Base-by-base conservation (phyloP, 2,113 vertebrate species). In the Mesoclemmys tuberculata region DNA sequence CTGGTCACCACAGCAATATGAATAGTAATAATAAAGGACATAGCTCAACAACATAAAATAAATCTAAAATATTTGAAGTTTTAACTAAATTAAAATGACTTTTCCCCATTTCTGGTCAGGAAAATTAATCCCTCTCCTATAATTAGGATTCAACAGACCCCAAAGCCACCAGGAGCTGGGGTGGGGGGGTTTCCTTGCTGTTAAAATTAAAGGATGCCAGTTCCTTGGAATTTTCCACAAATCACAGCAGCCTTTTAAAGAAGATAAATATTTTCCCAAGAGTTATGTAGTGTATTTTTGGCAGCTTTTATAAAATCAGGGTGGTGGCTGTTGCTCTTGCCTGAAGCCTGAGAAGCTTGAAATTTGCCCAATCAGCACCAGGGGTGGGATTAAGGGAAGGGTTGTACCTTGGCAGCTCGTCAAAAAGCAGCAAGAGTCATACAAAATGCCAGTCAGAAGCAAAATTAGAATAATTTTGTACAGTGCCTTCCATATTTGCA, bases 91-190 rank as follows among this genome's bases (percentile, higher is more conserved):
- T 12, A 31, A 31, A 87, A 79, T 2, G 1, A 22, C 80, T 75
- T 2, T 71, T 52, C 90, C 87, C 31, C 1, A 31, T 78, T 90
- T 85, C 16, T 2, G 48, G 18, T 41, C 1, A 58, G 21, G 4
- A 89, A 89, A 94, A 83, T 10, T 7, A 75, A 29, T 13, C 49
- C 27, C 12, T 44, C 14, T 0, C 14, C 18, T 48, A 35, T 12
- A 55, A 6, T 29, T 80, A 61, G 71, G 4, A 12, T 38, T 5
- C 1, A 55, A 16, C 31, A 61, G 5, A 2, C 0, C 6, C 26
- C 22, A 85, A 84, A 82, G 52, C 12, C 29, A 61, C 29, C 58
- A 61, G 3, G 13, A 31, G 58, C 29, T 7, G 10, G 29, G 2
- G 1, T n/a, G 18, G 35, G 19, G 2, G 3, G 18, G 35, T 64